Conservation (phyloP, 2,113 vertebrate genomes). For the Gallinago media region DNA sequence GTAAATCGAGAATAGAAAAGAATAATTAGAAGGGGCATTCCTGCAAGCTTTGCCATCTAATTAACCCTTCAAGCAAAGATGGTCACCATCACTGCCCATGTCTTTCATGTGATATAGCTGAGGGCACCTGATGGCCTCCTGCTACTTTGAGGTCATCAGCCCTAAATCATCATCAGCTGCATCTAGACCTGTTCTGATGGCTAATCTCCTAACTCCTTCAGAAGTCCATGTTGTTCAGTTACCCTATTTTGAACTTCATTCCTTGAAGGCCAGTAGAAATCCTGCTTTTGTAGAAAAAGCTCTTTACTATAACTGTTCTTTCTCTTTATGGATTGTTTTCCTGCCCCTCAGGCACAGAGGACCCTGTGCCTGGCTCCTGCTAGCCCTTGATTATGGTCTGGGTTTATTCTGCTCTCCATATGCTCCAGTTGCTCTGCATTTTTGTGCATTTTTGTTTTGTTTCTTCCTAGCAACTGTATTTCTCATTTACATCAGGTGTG, state of each 20-base stretch:
- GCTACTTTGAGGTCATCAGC: neutral
- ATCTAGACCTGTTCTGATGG: neutral
- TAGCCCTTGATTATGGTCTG: neutral
- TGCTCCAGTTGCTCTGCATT: neutral
- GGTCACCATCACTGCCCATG: neutral
- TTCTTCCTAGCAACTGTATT: neutral
- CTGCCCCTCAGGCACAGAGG: neutral
- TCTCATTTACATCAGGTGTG: neutral
- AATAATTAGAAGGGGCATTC: neutral
- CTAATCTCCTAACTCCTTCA: neutral
- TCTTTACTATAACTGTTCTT: neutral
- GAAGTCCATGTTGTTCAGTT: neutral
- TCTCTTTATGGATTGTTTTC: neutral
- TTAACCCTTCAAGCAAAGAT: neutral
- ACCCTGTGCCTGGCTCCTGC: neutral
- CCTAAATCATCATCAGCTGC: neutral
- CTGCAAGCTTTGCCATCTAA: neutral
- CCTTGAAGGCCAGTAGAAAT: neutral
- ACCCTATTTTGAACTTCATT: neutral
- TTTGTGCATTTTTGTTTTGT: neutral
- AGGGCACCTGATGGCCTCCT: neutral
- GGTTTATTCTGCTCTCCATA: neutral
- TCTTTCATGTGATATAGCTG: neutral
- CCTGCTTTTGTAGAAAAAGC: neutral
- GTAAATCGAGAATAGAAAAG: neutral